Evolutionary conservation across 2,797 vertebrate species (phyloP).

Genomic region (Corythornis leucogaster): DNA sequence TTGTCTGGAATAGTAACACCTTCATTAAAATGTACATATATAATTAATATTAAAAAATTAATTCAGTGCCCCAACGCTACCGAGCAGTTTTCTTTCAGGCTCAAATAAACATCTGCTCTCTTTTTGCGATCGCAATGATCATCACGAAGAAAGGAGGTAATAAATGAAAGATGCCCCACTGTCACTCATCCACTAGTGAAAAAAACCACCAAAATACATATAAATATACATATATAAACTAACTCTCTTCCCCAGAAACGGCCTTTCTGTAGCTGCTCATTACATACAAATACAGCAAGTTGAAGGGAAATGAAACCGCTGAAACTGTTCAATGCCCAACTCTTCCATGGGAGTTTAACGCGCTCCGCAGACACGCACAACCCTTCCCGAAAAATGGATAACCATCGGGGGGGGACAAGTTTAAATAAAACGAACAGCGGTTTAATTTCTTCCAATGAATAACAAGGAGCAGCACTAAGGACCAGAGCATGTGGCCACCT

Average conservation of each 20-base stretch:
- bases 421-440: background rate
- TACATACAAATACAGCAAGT: background rate
- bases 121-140: background rate
- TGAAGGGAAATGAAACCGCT: background rate
- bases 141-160: background rate
- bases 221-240: background rate
- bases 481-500: background rate
- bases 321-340: fast-evolving
- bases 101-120: background rate
- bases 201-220: fast-evolving
- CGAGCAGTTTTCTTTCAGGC: background rate
- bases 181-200: background rate
- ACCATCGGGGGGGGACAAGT: background rate
- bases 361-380: background rate
- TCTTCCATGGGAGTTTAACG: background rate
- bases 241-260: fast-evolving
- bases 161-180: background rate
- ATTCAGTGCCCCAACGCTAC: background rate
- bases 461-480: background rate
- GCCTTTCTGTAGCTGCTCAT: background rate
- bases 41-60: background rate
- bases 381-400: background rate
- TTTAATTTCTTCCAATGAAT: background rate
- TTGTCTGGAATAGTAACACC: background rate
- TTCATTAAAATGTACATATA: background rate